These are phyloP conservation scores for Brachylomia viminalis DNA, from an alignment of 2,888 invertebrate genomes.

Conservation along the genomic window DNA sequence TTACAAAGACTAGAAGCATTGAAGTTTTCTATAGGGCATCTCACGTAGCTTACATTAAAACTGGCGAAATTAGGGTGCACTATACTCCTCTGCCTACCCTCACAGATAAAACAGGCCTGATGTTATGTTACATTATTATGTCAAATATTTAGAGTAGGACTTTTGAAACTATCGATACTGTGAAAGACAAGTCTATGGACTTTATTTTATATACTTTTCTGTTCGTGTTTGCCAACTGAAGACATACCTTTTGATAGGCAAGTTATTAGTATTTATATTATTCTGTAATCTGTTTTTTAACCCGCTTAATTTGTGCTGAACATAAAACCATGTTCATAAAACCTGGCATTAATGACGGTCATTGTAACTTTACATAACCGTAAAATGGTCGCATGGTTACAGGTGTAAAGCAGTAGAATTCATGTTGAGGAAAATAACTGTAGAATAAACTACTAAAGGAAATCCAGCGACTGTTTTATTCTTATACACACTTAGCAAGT, in stretches of 20 bases:
- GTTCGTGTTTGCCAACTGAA: not conserved
- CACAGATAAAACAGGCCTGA: not conserved
- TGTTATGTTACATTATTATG: not conserved
- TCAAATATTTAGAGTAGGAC: not conserved
- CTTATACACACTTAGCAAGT: not conserved
- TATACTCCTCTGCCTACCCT: not conserved
- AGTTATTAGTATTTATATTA: not conserved
- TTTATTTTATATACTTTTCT: not conserved
- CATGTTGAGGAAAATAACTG: slow-evolving; percentile 27
- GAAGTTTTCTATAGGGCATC: not conserved
- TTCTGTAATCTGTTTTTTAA: not conserved
- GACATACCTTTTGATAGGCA: not conserved
- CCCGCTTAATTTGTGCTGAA: slow-evolving; percentile 15
- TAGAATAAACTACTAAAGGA: not conserved
- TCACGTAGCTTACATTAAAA: not conserved
- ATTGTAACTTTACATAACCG: slow-evolving; percentile 41
- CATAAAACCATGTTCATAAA: slow-evolving; percentile 16
- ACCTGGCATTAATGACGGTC: slow-evolving; percentile 12
- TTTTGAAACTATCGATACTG: not conserved
- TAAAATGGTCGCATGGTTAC: slow-evolving; percentile 33
- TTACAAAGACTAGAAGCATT: not conserved
- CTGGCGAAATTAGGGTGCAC: not conserved
- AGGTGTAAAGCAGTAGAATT: slow-evolving; percentile 17
- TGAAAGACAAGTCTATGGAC: not conserved
- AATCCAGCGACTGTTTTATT: slow-evolving; percentile 2